phyloP scores from a whole-genome alignment of 2,113 vertebrate genomes.

The Poeciliopsis turrubarensis region DNA sequence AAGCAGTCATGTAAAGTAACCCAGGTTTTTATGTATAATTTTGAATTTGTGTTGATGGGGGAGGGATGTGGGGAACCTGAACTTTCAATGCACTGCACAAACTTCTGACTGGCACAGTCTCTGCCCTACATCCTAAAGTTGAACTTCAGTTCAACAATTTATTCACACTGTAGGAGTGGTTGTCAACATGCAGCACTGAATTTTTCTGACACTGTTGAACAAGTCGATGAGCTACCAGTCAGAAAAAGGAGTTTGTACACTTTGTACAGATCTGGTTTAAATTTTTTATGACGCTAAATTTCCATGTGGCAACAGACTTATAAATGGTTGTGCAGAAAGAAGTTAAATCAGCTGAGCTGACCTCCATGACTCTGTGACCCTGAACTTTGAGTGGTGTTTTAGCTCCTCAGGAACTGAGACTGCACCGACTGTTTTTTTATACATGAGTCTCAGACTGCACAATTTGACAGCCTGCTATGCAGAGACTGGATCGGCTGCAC shows the following conservation, averaged over 20 bases:
- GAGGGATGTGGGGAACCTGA: too few species aligned
- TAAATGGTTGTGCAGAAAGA: conserved; percentile 26
- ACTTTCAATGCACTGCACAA: too few species aligned
- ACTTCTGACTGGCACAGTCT: too few species aligned
- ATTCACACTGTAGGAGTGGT: too few species aligned
- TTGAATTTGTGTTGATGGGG: too few species aligned
- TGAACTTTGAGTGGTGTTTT: conserved; percentile 36
- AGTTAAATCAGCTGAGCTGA: conserved; percentile 45
- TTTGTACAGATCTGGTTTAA: background rate
- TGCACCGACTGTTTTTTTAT: conserved; percentile 16
- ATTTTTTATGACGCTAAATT: background rate
- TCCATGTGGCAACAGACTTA: background rate
- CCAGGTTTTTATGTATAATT: too few species aligned
- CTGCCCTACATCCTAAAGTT: too few species aligned
- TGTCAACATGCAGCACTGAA: too few species aligned
- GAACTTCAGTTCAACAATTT: too few species aligned
- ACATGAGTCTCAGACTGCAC: background rate
- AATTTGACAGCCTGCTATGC: conserved; percentile 19
- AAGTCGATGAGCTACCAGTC: background rate
- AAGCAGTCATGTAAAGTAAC: too few species aligned
- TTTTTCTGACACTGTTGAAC: too few species aligned
- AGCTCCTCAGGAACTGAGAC: conserved; percentile 52
- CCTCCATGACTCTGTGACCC: conserved; percentile 42
- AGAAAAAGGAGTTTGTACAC: background rate
- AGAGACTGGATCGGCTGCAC: conserved; percentile 30